phyloP scores from a whole-genome alignment of 2,888 invertebrate genomes.

The Caenorhabditis afra region DNA sequence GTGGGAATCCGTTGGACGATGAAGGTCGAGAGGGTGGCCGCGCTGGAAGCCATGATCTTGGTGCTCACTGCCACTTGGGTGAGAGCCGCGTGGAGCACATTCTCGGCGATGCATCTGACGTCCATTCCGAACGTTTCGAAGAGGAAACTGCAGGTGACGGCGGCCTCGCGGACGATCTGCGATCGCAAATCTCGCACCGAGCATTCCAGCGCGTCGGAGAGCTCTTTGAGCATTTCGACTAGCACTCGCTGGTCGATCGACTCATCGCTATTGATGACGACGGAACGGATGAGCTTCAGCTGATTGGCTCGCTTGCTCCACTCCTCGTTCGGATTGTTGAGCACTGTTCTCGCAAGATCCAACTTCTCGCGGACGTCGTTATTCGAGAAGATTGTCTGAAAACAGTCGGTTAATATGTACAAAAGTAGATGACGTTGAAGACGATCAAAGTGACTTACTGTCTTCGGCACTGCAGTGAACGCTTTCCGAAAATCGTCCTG shows the following conservation, averaged over 20 bases:
- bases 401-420: too few relatives aligned
- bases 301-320: conserved; percentile 56
- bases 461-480: conserved; percentile 60
- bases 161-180: conserved; percentile 52
- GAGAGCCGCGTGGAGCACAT: conserved; percentile 36
- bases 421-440: too few relatives aligned
- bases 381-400: conserved; percentile 50
- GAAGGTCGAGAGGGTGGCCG: conserved; percentile 43
- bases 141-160: conserved; percentile 50
- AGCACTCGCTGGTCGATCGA: conserved; percentile 33
- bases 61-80: conserved; percentile 34
- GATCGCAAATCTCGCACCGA: conserved; percentile 49
- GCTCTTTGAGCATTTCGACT: conserved; percentile 15
- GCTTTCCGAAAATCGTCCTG: conserved; percentile 62
- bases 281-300: conserved; percentile 47
- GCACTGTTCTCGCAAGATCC: conserved; percentile 29
- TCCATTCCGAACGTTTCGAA: conserved; percentile 50
- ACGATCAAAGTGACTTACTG: conserved; percentile 21
- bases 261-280: conserved; percentile 34
- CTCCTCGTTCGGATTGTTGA: conserved; percentile 47
- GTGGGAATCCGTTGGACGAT: conserved; percentile 53
- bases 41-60: conserved; percentile 53
- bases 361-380: conserved; percentile 37
- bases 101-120: conserved; percentile 34
- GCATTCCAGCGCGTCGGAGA: conserved; percentile 46